A percentile compares a stretch with the other conserved stretches of the same genome.
Conservation (phyloP, 2,113 vertebrate genomes). For the Neopipo cinnamomea region DNA sequence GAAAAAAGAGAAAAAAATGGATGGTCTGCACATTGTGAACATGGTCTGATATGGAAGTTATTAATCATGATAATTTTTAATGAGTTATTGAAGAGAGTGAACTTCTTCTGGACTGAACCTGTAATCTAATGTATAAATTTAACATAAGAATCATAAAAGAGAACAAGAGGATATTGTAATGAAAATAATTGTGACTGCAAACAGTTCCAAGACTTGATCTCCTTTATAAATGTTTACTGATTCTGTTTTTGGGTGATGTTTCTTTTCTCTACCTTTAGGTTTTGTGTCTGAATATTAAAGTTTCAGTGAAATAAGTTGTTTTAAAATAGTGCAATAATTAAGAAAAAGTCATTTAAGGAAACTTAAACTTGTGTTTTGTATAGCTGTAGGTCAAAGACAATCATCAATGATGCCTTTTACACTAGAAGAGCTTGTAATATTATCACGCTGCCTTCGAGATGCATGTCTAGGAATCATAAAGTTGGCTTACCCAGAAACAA, state of each 20-base stretch:
- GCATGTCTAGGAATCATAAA: conserved; percentile 97
- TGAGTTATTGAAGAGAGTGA: background rate
- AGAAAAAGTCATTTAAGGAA: background rate
- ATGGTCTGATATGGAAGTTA: background rate
- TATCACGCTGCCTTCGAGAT: conserved; percentile 93
- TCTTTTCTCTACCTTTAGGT: background rate
- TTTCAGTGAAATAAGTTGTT: background rate
- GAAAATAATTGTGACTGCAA: background rate
- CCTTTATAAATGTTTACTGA: background rate
- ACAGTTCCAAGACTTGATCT: background rate
- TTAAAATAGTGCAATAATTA: background rate
- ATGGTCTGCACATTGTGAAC: background rate
- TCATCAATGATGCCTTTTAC: conserved; percentile 98
- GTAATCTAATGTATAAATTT: background rate
- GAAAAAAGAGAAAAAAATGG: background rate
- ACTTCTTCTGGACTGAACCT: background rate
- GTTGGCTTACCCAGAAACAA: conserved; percentile 93
- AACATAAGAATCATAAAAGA: background rate
- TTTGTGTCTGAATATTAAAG: background rate
- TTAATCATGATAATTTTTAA: background rate
- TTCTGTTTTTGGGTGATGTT: background rate
- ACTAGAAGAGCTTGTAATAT: conserved; percentile 84
- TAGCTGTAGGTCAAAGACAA: conserved; percentile 83
- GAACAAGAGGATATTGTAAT: background rate
- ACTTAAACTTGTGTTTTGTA: background rate